A percentile compares a stretch with the other conserved stretches of the same genome.
These are phyloP conservation scores for Sinocyclocheilus anshuiensis DNA, from an alignment of 2,113 vertebrate genomes.

Conservation along the genomic window DNA sequence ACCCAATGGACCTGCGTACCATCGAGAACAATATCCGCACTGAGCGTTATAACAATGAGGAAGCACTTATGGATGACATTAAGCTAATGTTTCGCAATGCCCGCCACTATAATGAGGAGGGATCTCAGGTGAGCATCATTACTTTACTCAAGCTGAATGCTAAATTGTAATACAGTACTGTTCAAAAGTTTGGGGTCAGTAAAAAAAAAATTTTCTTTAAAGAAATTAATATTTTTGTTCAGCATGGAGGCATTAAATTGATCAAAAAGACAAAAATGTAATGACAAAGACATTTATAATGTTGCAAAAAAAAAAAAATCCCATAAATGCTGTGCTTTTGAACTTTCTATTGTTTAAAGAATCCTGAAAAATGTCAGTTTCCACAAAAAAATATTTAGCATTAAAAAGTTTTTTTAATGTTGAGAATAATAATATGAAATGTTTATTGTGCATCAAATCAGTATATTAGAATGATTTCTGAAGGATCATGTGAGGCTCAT, in stretches of 20 bases:
- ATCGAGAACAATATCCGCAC: conserved; percentile 91
- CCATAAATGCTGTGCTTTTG: no score
- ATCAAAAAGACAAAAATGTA: neutral
- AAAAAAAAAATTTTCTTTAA: no score
- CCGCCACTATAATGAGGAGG: conserved; percentile 97
- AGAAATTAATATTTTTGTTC: neutral
- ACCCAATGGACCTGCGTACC: conserved; percentile 97
- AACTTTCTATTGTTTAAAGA: no score
- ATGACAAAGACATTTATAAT: neutral
- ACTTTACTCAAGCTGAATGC: neutral
- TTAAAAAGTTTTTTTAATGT: neutral
- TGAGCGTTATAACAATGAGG: conserved; percentile 88
- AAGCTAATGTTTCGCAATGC: conserved; percentile 97
- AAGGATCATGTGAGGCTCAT: neutral
- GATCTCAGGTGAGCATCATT: conserved; percentile 85
- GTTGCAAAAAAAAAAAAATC: neutral
- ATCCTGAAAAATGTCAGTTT: neutral
- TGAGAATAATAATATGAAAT: neutral
- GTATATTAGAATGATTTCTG: neutral
- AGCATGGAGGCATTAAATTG: neutral
- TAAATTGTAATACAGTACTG: neutral
- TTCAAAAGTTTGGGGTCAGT: no score
- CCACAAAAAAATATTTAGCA: neutral
- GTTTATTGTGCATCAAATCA: neutral
- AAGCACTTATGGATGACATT: conserved; percentile 92